These are phyloP conservation scores for Crocidura indochinensis DNA, from an alignment of 2,797 vertebrate species.

Conservation along the genomic window DNA sequence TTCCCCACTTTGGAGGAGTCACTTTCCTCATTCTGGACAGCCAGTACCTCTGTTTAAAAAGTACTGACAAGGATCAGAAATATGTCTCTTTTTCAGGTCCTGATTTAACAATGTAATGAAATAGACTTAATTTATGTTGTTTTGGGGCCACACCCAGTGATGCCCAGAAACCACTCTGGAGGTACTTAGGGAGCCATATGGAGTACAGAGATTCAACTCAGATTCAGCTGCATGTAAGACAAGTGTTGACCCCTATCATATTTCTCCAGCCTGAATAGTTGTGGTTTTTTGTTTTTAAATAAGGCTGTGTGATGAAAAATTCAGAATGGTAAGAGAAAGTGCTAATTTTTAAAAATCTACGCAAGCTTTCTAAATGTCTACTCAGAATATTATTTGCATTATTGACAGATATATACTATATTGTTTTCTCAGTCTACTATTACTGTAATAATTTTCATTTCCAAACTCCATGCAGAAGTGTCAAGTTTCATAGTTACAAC, in stretches of 20 bases:
- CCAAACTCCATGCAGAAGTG: background rate
- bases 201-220: too few relatives aligned
- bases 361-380: background rate
- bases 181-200: too few relatives aligned
- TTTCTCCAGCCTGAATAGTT: too few relatives aligned
- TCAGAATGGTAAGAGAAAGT: background rate
- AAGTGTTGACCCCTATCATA: too few relatives aligned
- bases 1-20: background rate
- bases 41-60: background rate
- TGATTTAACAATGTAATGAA: conserved; percentile 33
- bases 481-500: background rate
- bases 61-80: background rate
- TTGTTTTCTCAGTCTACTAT: background rate
- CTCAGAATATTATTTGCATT: background rate
- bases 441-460: conserved; percentile 24
- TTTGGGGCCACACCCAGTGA: too few relatives aligned
- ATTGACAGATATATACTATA: too few relatives aligned
- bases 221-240: background rate
- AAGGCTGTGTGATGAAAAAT: conserved; percentile 25
- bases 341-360: background rate
- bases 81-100: conserved; percentile 18
- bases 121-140: too few relatives aligned
- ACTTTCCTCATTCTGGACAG: background rate
- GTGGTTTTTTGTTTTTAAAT: background rate
- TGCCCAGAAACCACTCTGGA: too few relatives aligned